Base-by-base conservation (phyloP, 2,888 invertebrate species). In the Epinotia ramella region DNA sequence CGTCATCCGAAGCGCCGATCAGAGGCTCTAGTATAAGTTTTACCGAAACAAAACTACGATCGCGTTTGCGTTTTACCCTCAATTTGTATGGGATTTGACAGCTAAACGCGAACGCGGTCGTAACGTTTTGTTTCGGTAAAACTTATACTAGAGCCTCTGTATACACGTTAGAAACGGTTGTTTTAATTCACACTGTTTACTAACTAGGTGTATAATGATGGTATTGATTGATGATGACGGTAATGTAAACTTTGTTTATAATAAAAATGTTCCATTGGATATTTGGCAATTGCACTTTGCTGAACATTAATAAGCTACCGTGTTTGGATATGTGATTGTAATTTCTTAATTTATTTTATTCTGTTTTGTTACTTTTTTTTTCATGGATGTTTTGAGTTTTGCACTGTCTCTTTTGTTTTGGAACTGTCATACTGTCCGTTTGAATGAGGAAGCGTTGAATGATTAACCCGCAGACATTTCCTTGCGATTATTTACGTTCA, bases 271-370 rank as follows among this genome's bases (percentile, higher is more conserved):
- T 80, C 78, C 85, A 86, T 81, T 87, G 83, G 81, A 87, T 88
- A 89, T 89, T 85, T 89, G 86, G 87, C 88, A 88, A 86, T 80
- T 92, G 93, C 93, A 93, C 93, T 87, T 83, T 86, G 92, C 91
- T 93, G 84, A 89, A 88, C 82, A 86, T 86, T 88, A 81, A 87
- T 85, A 88, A 88, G 91, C 90, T 91, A 84, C 86, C 86, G 87
- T 91, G 84, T 84, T 85, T 88, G 80, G 85, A 86, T 88, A 88
- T 88, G 88, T 90, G 87, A 86, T 87, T 88, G 85, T 88, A 82
- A 81, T 86, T 80, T 78, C 77, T 73, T 83, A 78, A 80, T 79
- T 79, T 80, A 79, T 81, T 79, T 80, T 77, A 6, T 78, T 80
- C 78, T 78, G 77, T 70, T 78, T 84, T 79, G 74, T 72, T 79